These are phyloP conservation scores for Amiota communis DNA, from an alignment of 2,888 invertebrate genomes.

Conservation along the genomic window DNA sequence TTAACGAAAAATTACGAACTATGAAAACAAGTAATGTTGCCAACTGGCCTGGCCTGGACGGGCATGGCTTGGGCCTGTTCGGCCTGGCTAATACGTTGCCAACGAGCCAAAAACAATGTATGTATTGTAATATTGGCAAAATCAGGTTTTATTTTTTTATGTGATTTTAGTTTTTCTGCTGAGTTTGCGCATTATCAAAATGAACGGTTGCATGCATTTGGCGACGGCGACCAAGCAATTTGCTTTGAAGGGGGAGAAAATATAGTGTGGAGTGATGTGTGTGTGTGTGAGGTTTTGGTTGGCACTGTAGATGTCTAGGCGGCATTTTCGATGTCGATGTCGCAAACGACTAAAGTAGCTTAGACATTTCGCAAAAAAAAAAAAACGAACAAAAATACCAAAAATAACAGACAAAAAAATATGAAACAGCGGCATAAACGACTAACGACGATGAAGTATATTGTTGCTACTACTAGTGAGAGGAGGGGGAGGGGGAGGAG, in stretches of 20 bases:
- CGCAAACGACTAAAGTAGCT: slow-evolving; percentile 30
- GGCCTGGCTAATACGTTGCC: too few species aligned
- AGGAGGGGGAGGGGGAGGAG: neutral
- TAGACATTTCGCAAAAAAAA: slow-evolving; percentile 49
- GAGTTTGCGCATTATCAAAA: slow-evolving; percentile 62
- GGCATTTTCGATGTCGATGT: slow-evolving; percentile 34
- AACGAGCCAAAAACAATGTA: too few species aligned
- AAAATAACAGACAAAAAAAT: slow-evolving; percentile 40
- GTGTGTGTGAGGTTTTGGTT: too few species aligned
- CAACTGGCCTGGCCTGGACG: too few species aligned
- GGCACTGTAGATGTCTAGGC: slow-evolving; percentile 2
- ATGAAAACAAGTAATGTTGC: too few species aligned
- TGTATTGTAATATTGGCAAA: too few species aligned
- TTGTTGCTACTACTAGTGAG: neutral
- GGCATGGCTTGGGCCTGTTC: too few species aligned
- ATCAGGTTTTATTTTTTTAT: neutral
- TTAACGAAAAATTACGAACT: too few species aligned
- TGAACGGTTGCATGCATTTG: slow-evolving; percentile 53
- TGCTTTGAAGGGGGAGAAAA: neutral
- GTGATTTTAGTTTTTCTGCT: slow-evolving; percentile 53
- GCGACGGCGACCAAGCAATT: neutral
- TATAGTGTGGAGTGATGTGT: too few species aligned
- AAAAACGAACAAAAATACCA: too few species aligned
- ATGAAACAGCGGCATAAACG: slow-evolving; percentile 67
- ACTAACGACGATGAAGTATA: slow-evolving; percentile 48